phyloP scores from a whole-genome alignment of 2,113 vertebrate species.

The Phalacrocorax pelagicus region DNA sequence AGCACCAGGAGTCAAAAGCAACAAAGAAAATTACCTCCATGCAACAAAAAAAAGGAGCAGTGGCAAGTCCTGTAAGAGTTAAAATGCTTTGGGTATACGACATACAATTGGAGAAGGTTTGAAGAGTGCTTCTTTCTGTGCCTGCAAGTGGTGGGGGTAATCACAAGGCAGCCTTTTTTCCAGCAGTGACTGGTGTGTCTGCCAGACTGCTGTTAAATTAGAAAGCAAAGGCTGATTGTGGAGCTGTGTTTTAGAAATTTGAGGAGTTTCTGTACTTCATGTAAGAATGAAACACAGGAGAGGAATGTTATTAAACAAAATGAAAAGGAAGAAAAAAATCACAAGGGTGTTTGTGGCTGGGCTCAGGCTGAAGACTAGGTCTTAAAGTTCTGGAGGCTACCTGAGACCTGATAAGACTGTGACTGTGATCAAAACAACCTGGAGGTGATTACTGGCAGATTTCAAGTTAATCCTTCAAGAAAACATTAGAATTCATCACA shows the following conservation, averaged over 20 bases:
- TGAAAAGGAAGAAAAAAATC: not conserved
- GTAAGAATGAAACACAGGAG: slow-evolving; percentile 8
- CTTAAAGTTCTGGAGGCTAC: slow-evolving; percentile 33
- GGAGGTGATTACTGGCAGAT: slow-evolving; percentile 44
- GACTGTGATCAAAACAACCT: slow-evolving; percentile 43
- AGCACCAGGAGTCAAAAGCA: not conserved
- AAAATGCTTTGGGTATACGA: not conserved
- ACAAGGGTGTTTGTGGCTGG: not conserved
- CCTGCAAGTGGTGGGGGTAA: not conserved
- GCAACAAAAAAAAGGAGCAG: not conserved
- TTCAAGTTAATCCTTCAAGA: slow-evolving; percentile 56
- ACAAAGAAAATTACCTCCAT: not conserved
- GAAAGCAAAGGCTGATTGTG: not conserved
- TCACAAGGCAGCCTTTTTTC: not conserved
- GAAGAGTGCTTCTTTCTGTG: not conserved
- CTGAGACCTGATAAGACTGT: slow-evolving; percentile 24
- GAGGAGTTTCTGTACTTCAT: not conserved
- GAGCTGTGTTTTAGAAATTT: slow-evolving; percentile 11
- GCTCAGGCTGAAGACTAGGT: not conserved
- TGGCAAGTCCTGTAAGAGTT: not conserved
- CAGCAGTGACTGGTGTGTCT: not conserved
- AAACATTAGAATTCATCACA: slow-evolving; percentile 45
- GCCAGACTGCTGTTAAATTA: not conserved
- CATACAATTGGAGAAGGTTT: not conserved
- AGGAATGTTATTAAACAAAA: slow-evolving; percentile 34